phyloP scores from a whole-genome alignment of 2,113 vertebrate genomes.

The Ailuropoda melanoleuca region DNA sequence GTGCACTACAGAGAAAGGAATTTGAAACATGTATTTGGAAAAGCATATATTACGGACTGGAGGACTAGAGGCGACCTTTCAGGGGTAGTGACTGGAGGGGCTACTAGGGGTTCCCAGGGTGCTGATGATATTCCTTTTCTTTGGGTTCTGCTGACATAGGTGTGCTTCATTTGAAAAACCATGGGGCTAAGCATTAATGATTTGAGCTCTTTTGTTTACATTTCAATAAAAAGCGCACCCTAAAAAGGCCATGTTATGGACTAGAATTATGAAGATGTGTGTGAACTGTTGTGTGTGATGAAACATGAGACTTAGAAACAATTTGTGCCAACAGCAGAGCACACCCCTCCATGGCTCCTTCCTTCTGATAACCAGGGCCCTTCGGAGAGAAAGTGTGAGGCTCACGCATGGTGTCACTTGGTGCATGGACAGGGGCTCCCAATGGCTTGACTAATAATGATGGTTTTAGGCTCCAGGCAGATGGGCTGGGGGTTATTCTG shows the following conservation, averaged over 20 bases:
- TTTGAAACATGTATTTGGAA: neutral
- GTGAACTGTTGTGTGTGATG: neutral
- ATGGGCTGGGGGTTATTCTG: neutral
- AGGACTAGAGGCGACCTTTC: neutral
- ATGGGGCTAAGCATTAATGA: neutral
- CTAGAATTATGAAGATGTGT: neutral
- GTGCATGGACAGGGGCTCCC: neutral
- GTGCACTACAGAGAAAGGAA: neutral
- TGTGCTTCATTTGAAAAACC: neutral
- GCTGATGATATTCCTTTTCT: neutral
- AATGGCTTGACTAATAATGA: neutral
- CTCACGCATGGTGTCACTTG: neutral
- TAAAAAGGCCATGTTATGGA: neutral
- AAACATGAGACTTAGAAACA: neutral
- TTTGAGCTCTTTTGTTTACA: neutral
- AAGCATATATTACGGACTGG: neutral
- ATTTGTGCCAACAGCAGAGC: neutral
- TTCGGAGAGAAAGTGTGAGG: neutral
- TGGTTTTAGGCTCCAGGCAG: neutral
- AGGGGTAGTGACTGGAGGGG: neutral
- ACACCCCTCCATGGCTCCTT: neutral
- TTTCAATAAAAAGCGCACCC: neutral
- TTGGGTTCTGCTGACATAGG: neutral
- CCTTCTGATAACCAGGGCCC: neutral
- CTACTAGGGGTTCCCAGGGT: neutral